phyloP scores from a whole-genome alignment of 23 tunicate genomes.

The Aplidium turbinatum region DNA sequence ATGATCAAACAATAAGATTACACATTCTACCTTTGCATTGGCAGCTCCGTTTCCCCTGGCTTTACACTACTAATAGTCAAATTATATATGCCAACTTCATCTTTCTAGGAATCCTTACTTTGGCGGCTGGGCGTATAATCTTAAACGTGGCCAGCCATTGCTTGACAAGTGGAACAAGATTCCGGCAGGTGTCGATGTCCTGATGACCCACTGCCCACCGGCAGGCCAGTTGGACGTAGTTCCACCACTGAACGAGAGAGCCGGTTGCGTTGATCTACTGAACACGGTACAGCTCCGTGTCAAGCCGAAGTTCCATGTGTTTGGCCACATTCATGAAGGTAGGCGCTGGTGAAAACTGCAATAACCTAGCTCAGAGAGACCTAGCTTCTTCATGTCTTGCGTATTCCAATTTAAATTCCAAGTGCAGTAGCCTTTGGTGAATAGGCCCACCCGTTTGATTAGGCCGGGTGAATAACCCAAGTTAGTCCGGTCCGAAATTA shows the following conservation, averaged over 20 bases:
- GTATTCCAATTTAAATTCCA: no score
- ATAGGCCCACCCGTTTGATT: no score
- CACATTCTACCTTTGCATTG: no score
- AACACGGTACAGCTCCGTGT: conserved; percentile 81
- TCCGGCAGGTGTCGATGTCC: conserved; percentile 70
- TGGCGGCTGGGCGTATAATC: conserved; percentile 81
- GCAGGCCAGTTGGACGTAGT: conserved; percentile 59
- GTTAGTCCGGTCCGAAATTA: no score
- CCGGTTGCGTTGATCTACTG: conserved; percentile 84
- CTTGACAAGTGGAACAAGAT: conserved; percentile 83
- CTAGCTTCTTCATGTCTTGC: no score
- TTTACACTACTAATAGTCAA: no score
- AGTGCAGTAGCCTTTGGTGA: no score
- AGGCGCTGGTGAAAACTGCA: background rate
- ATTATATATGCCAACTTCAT: no score
- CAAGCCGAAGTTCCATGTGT: conserved; percentile 80
- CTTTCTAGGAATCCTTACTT: conserved; percentile 54
- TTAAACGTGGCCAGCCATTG: conserved; percentile 51
- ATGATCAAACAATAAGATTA: no score
- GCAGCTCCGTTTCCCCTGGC: no score
- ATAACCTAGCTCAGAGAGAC: no score
- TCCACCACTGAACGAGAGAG: conserved; percentile 47
- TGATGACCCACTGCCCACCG: conserved; percentile 84
- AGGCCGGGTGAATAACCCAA: no score
- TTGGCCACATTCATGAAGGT: conserved; percentile 90